phyloP scores from a whole-genome alignment of 2,888 invertebrate genomes.

The Eumerus sabulonum region DNA sequence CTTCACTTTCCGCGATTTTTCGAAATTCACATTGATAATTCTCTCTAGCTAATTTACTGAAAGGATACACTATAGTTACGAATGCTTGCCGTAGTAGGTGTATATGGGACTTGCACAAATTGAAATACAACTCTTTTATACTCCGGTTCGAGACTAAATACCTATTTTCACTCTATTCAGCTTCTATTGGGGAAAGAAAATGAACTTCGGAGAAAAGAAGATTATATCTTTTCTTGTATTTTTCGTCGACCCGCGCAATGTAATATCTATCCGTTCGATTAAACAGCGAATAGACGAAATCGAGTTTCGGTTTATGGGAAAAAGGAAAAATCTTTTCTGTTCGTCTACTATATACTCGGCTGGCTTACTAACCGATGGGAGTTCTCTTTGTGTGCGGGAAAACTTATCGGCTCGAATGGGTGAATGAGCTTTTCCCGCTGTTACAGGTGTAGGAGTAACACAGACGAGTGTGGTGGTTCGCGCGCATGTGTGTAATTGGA shows the following conservation, averaged over 20 bases:
- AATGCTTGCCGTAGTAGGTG: not conserved
- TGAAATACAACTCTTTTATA: not conserved
- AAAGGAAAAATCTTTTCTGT: slow-evolving; percentile 48
- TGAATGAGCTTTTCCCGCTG: slow-evolving; percentile 36
- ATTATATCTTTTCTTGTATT: slow-evolving; percentile 25
- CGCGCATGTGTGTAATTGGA: too few species aligned
- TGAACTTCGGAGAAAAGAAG: not conserved
- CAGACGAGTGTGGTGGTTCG: too few species aligned
- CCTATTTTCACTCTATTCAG: slow-evolving; percentile 6
- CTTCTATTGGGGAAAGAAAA: slow-evolving; percentile 1
- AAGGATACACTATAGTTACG: too few species aligned
- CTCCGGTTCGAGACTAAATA: not conserved
- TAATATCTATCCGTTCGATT: slow-evolving; percentile 51
- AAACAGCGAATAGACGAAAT: slow-evolving; percentile 58
- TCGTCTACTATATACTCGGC: slow-evolving; percentile 59
- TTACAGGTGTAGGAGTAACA: too few species aligned
- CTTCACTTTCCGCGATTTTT: slow-evolving; percentile 13
- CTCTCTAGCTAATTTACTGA: slow-evolving; percentile 1
- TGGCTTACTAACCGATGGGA: slow-evolving; percentile 45
- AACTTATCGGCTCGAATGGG: slow-evolving; percentile 20
- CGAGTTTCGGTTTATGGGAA: slow-evolving; percentile 38
- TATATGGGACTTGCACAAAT: not conserved
- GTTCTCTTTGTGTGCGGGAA: slow-evolving; percentile 29
- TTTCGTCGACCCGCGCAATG: slow-evolving; percentile 62
- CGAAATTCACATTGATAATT: slow-evolving; percentile 14